Evolutionary conservation across 2,888 invertebrate genomes (phyloP).

Genomic region (Perdita meconis): DNA sequence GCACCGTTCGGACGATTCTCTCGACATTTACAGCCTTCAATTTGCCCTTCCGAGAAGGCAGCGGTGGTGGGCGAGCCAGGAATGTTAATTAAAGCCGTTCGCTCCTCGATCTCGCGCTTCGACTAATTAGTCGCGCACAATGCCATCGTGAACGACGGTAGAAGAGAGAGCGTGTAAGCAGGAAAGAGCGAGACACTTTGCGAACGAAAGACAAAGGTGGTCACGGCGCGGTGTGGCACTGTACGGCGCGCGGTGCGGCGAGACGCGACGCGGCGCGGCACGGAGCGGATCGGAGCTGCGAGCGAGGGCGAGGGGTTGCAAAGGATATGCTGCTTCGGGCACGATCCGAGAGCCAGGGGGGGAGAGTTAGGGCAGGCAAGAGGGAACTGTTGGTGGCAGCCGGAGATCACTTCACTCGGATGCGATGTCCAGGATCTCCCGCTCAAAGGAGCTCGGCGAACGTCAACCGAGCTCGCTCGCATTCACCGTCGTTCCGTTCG

Average conservation of each 20-base stretch:
- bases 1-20: slow-evolving; percentile 74
- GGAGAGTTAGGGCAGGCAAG: slow-evolving; percentile 33
- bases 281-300: not conserved
- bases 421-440: slow-evolving; percentile 70
- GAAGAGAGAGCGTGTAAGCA: slow-evolving; percentile 61
- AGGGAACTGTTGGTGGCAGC: slow-evolving; percentile 72
- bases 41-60: slow-evolving; percentile 79
- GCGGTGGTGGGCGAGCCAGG: slow-evolving; percentile 79
- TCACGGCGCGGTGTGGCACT: slow-evolving; percentile 61
- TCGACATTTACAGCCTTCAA: slow-evolving; percentile 82
- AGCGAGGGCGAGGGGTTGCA: slow-evolving; percentile 2
- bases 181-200: slow-evolving; percentile 42
- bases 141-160: slow-evolving; percentile 76
- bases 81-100: slow-evolving; percentile 84
- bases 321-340: slow-evolving; percentile 7
- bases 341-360: slow-evolving; percentile 8
- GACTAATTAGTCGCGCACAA: slow-evolving; percentile 84
- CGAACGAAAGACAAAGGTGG: slow-evolving; percentile 47
- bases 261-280: slow-evolving; percentile 17
- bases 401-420: slow-evolving; percentile 80
- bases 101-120: slow-evolving; percentile 83
- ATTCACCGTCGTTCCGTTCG: slow-evolving; percentile 64
- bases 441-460: slow-evolving; percentile 76
- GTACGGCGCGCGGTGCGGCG: slow-evolving; percentile 29
- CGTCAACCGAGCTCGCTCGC: slow-evolving; percentile 75